These are phyloP conservation scores for Criorhina ranunculi DNA, from an alignment of 2,888 invertebrate species.

Conservation along the genomic window DNA sequence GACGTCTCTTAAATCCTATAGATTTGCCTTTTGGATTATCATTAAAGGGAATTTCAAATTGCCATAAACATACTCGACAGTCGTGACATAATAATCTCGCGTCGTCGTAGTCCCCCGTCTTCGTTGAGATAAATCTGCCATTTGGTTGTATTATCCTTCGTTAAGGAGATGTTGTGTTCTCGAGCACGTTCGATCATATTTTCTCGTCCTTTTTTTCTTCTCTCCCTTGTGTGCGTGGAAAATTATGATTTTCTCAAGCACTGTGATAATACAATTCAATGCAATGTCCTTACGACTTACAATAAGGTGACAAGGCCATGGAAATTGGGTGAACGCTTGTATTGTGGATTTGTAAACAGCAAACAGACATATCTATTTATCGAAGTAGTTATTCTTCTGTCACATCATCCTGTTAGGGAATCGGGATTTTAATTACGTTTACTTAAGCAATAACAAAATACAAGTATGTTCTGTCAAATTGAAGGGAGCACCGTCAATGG, in stretches of 20 bases:
- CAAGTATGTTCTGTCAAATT: slow-evolving; percentile 12
- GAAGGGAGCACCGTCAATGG: not conserved
- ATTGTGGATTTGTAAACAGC: not conserved
- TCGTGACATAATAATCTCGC: slow-evolving; percentile 33
- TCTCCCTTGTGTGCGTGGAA: not conserved
- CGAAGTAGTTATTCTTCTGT: not conserved
- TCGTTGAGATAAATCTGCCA: slow-evolving; percentile 14
- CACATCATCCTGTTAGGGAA: not conserved
- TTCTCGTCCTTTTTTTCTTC: not conserved
- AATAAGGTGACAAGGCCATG: not conserved
- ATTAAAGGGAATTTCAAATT: slow-evolving; percentile 53
- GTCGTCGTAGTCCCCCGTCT: slow-evolving; percentile 11
- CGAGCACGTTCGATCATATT: slow-evolving; percentile 44
- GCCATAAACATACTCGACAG: slow-evolving; percentile 40
- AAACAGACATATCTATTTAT: not conserved
- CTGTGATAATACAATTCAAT: slow-evolving; percentile 36
- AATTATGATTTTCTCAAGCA: slow-evolving; percentile 51
- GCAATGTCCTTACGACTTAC: slow-evolving; percentile 31
- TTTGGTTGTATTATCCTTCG: slow-evolving; percentile 51
- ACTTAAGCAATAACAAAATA: slow-evolving; percentile 35
- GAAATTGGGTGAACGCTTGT: not conserved
- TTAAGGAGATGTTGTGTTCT: slow-evolving; percentile 30
- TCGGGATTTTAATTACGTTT: slow-evolving; percentile 46
- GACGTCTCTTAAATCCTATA: slow-evolving; percentile 18
- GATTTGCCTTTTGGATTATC: slow-evolving; percentile 45